Evolutionary conservation across 30 jellyfish, hydroid and myxozoan genomes (phyloP).

Genomic region (Hydractinia symbiolongicarpus): DNA sequence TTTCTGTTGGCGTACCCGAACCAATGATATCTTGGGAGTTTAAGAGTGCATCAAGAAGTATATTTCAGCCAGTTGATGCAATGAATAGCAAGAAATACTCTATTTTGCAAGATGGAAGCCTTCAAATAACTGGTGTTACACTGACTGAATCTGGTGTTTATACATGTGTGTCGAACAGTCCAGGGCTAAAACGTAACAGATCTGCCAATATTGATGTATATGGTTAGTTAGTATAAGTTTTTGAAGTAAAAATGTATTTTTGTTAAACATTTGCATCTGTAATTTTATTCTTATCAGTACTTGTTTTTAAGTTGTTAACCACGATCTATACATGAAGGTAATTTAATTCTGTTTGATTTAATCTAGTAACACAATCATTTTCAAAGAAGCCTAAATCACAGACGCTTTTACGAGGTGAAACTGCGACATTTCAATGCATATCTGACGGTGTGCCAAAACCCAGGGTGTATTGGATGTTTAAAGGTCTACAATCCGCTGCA

Average conservation of each 20-base stretch:
- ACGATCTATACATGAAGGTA: background rate
- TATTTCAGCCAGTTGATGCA: background rate
- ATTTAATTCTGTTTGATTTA: background rate
- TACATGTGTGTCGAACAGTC: slow-evolving; percentile 72
- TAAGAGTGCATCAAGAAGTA: background rate
- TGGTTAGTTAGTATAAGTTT: slow-evolving; percentile 59
- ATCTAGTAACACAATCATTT: slow-evolving; percentile 23
- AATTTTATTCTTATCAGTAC: background rate
- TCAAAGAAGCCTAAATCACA: slow-evolving; percentile 20
- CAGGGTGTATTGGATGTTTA: slow-evolving; percentile 6
- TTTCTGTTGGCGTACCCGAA: slow-evolving; percentile 65
- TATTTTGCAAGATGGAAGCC: slow-evolving; percentile 28
- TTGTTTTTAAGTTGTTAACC: background rate
- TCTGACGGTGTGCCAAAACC: slow-evolving; percentile 35
- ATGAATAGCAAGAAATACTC: background rate
- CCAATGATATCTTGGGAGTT: slow-evolving; percentile 65
- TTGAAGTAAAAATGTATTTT: background rate
- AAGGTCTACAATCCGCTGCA: background rate
- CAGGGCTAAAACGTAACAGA: slow-evolving; percentile 54
- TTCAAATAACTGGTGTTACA: slow-evolving; percentile 38
- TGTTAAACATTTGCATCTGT: background rate
- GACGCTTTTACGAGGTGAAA: background rate
- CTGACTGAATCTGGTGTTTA: slow-evolving; percentile 56
- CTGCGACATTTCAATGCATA: slow-evolving; percentile 19
- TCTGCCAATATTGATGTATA: slow-evolving; percentile 62